Percentiles rank a stretch among this genome's conserved stretches.
Evolutionary conservation across 2,888 invertebrate species (phyloP).

Genomic region (Mactromeris polynyma): DNA sequence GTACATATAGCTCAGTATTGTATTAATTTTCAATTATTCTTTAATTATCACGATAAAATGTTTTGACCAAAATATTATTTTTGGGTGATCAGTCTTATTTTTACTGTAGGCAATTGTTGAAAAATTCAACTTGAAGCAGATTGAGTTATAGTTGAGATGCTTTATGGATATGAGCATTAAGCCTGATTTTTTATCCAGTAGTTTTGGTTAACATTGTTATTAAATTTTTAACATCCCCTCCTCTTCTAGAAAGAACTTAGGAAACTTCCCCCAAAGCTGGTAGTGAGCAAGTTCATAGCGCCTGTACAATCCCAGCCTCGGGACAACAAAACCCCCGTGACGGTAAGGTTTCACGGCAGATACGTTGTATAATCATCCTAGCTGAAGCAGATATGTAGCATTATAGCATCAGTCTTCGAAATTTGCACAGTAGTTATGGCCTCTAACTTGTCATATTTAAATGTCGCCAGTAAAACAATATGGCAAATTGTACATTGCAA

Average conservation of each 20-base stretch:
- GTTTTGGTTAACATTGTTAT: constrained; percentile 28
- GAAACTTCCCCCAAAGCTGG: constrained; percentile 68
- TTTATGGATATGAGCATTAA: background rate
- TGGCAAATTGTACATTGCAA: no score
- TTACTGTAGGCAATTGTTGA: no score
- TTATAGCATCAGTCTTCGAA: constrained; percentile 3
- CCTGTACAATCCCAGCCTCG: constrained; percentile 30
- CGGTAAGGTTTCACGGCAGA: constrained; percentile 57
- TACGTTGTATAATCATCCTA: background rate
- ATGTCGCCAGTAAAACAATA: background rate
- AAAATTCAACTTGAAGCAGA: background rate
- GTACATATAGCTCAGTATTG: no score
- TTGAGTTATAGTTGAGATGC: background rate
- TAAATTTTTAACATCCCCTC: constrained; percentile 22
- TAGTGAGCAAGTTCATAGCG: constrained; percentile 61
- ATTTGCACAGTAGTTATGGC: background rate
- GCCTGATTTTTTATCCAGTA: background rate
- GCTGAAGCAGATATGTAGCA: background rate
- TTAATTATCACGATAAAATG: no score
- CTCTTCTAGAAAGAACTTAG: constrained; percentile 52
- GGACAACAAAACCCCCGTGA: constrained; percentile 54
- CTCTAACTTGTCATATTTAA: background rate
- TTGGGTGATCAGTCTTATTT: no score
- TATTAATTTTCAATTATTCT: no score
- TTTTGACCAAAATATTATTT: no score